Percentiles rank a stretch among this genome's conserved stretches.
These are phyloP conservation scores for Ladona fulva DNA, from an alignment of 1,140 invertebrate species.

Conservation along the genomic window DNA sequence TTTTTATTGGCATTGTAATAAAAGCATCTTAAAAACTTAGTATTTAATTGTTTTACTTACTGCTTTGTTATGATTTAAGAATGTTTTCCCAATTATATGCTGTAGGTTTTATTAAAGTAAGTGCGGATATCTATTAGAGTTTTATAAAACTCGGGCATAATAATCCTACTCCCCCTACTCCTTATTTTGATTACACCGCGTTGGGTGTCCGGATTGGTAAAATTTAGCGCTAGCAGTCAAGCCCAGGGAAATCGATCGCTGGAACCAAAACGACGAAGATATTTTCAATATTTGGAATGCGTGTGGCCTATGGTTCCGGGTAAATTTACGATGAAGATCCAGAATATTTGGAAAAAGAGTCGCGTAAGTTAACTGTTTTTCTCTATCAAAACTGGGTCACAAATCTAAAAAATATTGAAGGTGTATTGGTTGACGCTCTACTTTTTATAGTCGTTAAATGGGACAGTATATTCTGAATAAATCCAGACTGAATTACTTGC, in stretches of 20 bases:
- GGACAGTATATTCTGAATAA: not conserved
- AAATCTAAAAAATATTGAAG: not conserved
- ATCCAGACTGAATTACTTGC: too few relatives aligned
- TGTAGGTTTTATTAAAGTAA: too few relatives aligned
- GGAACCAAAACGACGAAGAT: not conserved
- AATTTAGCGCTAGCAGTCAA: not conserved
- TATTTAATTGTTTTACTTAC: too few relatives aligned
- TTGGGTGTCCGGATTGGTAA: not conserved
- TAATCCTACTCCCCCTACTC: too few relatives aligned
- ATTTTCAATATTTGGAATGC: slow-evolving; percentile 10
- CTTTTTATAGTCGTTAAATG: not conserved
- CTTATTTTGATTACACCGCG: not conserved
- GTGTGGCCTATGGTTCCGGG: not conserved
- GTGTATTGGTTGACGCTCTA: not conserved
- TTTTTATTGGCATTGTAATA: too few relatives aligned
- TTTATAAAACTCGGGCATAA: too few relatives aligned
- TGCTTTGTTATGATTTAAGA: too few relatives aligned
- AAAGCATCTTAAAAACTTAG: too few relatives aligned
- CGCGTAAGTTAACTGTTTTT: not conserved
- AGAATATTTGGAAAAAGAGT: not conserved
- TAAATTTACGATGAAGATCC: not conserved
- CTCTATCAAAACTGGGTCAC: not conserved
- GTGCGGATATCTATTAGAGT: too few relatives aligned
- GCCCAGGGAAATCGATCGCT: not conserved
- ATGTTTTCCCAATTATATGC: too few relatives aligned